Evolutionary conservation across 1,140 invertebrate species (phyloP), one percentile per base, ranked within the genome.

Genomic region (Polyergus mexicanus): DNA sequence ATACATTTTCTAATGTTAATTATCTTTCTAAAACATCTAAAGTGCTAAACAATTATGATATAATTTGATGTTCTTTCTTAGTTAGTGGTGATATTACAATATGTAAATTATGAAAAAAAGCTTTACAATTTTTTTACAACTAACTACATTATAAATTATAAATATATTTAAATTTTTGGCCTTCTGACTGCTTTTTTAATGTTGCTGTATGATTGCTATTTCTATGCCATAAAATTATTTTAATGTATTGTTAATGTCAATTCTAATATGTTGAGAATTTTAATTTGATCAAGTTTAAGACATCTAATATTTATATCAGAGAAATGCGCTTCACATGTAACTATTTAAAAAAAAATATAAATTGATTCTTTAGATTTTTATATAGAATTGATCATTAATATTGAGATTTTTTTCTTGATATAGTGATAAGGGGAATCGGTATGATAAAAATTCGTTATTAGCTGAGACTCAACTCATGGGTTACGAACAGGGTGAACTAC

Each of bases 401-500:
- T 74, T 88, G 47, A 69, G 41, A 86, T 81, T 51, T 89, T 76
- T 72, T 75, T 65, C 2, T 47, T 1, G 1, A 47, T 47, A 72
- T 80, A 95, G 94, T 86, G 91, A 94, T 87, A 94, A 95, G 87
- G 92, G 93, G 62, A 93, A 91, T 91, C 93, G 94, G 78, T 94
- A 92, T 89, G 94, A 95, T 81, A 93, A 95, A 92, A 96, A 97
- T 87, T 96, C 96, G 88, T 95, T 96, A 60, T 94, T 97, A 89
- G 96, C 97, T 89, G 97, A 97, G 95, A 97, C 97, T 51, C 96
- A 97, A 87, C 92, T 96, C 75, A 97, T 97, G 97, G 97, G 97
- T 88, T 98, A 97, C 90, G 97, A 97, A 93, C 97, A 97, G 92
- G 97, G 97, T 89, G 96, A 97, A 90, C 93, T 98, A 86, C 95